Evolutionary conservation across 2,888 invertebrate genomes (phyloP), one percentile per base, ranked within the genome.

Genomic region (Sarcophaga rosellei): DNA sequence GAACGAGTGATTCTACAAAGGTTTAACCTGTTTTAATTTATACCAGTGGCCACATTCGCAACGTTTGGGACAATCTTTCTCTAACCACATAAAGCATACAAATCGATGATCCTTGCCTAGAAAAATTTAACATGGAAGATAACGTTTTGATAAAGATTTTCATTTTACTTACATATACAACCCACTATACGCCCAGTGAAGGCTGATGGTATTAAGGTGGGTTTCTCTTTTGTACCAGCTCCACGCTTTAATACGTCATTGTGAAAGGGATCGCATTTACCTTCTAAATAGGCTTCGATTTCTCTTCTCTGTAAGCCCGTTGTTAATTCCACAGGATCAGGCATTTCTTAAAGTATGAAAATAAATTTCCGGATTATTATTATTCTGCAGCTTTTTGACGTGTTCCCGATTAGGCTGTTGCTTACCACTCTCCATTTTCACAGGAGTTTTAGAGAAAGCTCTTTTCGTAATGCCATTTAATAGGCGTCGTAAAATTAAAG

Each of bases 1-100:
- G 35, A 35, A 35, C 35, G 2, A 10, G 10, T 8, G 35, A 35
- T 10, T 35, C 35, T 35, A 35, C 35, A 66, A 45, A 45, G 66
- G n/a, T 61, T 84, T 69, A 92, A 96, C 96, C 92, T 96, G 96
- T 79, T 96, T 95, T 88, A 99, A 94, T 94, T 97, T 97, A 94
- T 97, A 99, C 97, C 97, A 99, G 93, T 98, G 96, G 68, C 99
- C 99, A 93, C 99, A 99, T 91, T 97, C 97, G 92, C 99, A 99
- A 89, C 99, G 96, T 91, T 97, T 97, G 73, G 98, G 96, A 88
- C 95, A 95, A 35, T 97, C 99, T 94, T 96, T 95, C 93, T 98
- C 96, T 89, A 99, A 93, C 97, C 98, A 98, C 96, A 99, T 98
- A 97, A 98, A 99, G 91, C 96, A 97, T 88, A 99, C 95, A 82